Conservation (phyloP, 2,113 vertebrate genomes). For the Cebidichthys violaceus region DNA sequence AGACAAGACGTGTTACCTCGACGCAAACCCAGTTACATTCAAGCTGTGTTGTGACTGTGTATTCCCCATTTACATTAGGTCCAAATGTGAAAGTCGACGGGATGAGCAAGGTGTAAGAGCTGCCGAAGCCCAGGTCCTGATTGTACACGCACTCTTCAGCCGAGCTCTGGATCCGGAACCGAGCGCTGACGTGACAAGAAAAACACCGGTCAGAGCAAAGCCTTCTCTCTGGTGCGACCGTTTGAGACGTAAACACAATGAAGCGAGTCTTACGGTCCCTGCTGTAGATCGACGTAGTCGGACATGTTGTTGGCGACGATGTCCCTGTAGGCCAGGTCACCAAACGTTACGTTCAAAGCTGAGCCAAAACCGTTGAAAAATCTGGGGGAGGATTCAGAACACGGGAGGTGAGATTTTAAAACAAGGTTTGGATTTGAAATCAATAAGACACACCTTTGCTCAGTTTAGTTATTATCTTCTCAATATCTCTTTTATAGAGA, state of each 20-base stretch:
- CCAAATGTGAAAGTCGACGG: conserved; percentile 50
- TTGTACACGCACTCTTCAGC: conserved; percentile 35
- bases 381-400: conserved; percentile 47
- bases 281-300: conserved; percentile 1
- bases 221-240: not conserved
- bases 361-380: conserved; percentile 62
- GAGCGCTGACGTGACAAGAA: conserved; percentile 50
- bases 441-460: not conserved
- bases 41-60: not conserved
- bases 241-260: not conserved
- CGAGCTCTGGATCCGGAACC: not conserved
- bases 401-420: not conserved
- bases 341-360: conserved; percentile 45
- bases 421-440: not conserved
- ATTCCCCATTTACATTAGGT: conserved; percentile 47
- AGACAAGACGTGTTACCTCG: conserved; percentile 9
- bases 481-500: not conserved
- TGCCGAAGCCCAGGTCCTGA: conserved; percentile 83
- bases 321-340: rapidly evolving
- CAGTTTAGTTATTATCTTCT: not conserved
- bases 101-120: conserved; percentile 87
- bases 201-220: not conserved
- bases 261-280: conserved; percentile 72
- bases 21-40: not conserved
- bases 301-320: conserved; percentile 55